Percentiles rank a stretch among this genome's conserved stretches.
These are phyloP conservation scores for Pedionomus torquatus DNA, from an alignment of 2,113 vertebrate species.

Conservation along the genomic window DNA sequence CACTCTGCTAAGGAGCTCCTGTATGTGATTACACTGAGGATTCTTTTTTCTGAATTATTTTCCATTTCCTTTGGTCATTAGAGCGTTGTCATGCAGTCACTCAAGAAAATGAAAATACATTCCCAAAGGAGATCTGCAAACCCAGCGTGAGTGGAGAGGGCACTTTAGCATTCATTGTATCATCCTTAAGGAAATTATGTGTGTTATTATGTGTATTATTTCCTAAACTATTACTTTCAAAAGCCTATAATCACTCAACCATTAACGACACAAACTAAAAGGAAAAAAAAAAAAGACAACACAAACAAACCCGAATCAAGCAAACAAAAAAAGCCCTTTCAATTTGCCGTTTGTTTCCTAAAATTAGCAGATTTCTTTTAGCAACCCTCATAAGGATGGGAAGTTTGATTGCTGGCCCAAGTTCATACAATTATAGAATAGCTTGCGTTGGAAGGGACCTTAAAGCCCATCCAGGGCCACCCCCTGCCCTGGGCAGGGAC, in stretches of 20 bases:
- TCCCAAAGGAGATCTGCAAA: background rate
- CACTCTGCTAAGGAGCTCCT: background rate
- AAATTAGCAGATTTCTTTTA: background rate
- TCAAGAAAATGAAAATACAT: background rate
- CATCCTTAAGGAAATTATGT: conserved; percentile 14
- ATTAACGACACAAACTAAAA: background rate
- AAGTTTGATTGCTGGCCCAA: background rate
- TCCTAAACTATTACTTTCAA: background rate
- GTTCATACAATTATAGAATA: too few species aligned
- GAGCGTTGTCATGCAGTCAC: background rate
- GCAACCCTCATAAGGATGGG: background rate
- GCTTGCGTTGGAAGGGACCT: too few species aligned
- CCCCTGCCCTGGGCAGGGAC: too few species aligned
- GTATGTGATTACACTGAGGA: background rate
- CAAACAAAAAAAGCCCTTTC: background rate
- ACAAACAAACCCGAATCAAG: background rate
- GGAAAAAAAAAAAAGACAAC: background rate
- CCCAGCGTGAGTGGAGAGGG: background rate
- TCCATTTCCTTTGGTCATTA: background rate
- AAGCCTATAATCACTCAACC: background rate
- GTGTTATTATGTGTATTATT: background rate
- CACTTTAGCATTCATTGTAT: background rate
- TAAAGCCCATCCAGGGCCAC: too few species aligned
- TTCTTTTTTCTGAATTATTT: background rate
- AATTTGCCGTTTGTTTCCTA: background rate